Base-by-base conservation (phyloP, 2,113 vertebrate genomes). In the Paralichthys olivaceus region DNA sequence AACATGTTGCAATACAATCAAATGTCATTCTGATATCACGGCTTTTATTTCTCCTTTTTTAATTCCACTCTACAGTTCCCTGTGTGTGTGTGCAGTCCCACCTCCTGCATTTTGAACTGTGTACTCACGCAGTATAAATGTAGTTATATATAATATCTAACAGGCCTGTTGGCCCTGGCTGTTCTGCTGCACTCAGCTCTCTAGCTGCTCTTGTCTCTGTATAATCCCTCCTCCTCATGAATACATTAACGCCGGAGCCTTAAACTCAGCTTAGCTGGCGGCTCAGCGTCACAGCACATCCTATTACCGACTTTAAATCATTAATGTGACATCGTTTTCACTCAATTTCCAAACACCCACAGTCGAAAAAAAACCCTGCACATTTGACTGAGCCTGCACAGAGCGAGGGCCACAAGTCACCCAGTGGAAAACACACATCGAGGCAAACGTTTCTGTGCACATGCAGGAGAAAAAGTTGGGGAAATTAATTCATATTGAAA, bases 271-370 rank as follows among this genome's bases (percentile, higher is more conserved):
- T 95, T 93, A 94, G 92, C 92, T 92, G 83, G 81, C 87, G 91
- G 92, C 94, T 94, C 93, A 90, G 92, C 89, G 85, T 92, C 93
- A 93, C 93, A 94, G 93, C 94, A 94, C 94, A 95, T 95, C 94
- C 94, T 95, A 94, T 95, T 94, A 94, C 92, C 91, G 81, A 92
- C 92, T 94, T 93, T 94, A 94, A 93, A 94, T 94, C 94, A 94
- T 94, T 95, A 94, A 95, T 93, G 90, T 94, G 93, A 94, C 93
- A 94, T 92, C 91, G 91, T 93, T 94, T 93, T 93, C 91, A 92
- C 93, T 93, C 91, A 84, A 89, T 93, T 92, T 92, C 87, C 89
- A 93, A 94, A 93, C 94, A 94, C 93, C 92, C 94, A 91, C 89
- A 80, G 87, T 91, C 60, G 49, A 22, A 92, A 86, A 90, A 87